These are phyloP conservation scores for Poecilia velifera DNA, from an alignment of 2,797 vertebrate species.

Conservation along the genomic window DNA sequence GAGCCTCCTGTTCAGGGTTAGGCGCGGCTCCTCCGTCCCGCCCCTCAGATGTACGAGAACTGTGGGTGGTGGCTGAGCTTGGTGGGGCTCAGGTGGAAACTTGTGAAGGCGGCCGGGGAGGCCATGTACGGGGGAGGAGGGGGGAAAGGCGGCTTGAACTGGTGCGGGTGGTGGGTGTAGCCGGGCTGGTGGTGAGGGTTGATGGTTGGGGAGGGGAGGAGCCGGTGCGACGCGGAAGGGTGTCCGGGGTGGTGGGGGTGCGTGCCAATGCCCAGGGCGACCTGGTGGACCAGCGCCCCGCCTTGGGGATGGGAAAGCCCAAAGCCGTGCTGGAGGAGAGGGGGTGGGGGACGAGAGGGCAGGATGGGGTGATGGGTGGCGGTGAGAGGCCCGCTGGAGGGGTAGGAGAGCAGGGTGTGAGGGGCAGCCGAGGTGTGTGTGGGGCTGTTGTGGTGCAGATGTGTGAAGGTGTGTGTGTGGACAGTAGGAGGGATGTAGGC, in stretches of 20 bases:
- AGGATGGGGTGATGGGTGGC: constrained; percentile 78
- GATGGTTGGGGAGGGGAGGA: constrained; percentile 89
- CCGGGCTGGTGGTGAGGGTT: constrained; percentile 77
- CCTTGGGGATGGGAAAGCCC: constrained; percentile 83
- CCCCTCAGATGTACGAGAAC: constrained; percentile 94
- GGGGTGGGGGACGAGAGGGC: constrained; percentile 86
- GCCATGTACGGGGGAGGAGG: constrained; percentile 92
- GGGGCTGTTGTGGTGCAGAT: constrained; percentile 89
- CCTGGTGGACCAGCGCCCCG: constrained; percentile 87
- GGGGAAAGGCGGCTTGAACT: constrained; percentile 91
- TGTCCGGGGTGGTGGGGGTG: constrained; percentile 77
- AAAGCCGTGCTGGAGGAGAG: constrained; percentile 89
- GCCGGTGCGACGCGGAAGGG: constrained; percentile 72
- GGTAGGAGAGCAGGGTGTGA: constrained; percentile 75
- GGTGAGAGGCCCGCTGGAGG: constrained; percentile 75
- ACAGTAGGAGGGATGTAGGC: constrained; percentile 89
- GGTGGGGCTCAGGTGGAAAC: constrained; percentile 95
- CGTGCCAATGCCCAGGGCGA: constrained; percentile 90
- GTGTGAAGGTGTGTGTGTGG: constrained; percentile 87
- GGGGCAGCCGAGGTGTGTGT: constrained; percentile 77
- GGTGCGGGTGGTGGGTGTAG: constrained; percentile 74
- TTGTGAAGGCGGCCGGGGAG: constrained; percentile 90
- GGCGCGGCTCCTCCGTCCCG: constrained; percentile 52
- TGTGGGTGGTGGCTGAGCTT: constrained; percentile 89
- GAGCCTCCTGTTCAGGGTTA: constrained; percentile 46